Percentiles rank a stretch among this genome's conserved stretches.
Evolutionary conservation across 1,140 invertebrate genomes (phyloP).

Genomic region (Argopecten irradians): DNA sequence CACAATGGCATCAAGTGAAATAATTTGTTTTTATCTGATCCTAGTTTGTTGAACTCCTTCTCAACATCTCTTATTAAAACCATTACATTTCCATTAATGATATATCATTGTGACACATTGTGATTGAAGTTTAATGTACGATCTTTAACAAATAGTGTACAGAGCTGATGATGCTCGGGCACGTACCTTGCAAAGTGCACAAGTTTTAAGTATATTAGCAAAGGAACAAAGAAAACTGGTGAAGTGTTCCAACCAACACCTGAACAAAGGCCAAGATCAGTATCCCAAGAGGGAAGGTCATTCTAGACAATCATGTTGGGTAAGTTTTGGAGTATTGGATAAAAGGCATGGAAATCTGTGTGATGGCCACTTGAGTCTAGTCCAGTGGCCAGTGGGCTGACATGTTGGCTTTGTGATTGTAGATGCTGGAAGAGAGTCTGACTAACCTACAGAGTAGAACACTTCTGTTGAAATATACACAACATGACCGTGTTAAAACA

Average conservation of each 20-base stretch:
- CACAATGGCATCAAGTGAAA: too few relatives aligned
- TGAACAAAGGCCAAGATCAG: neutral
- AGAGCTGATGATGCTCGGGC: neutral
- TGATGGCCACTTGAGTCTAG: neutral
- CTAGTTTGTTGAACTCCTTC: too few relatives aligned
- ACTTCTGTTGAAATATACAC: neutral
- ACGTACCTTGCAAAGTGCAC: neutral
- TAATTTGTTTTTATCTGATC: too few relatives aligned
- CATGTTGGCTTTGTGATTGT: neutral
- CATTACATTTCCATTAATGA: neutral
- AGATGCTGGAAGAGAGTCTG: neutral
- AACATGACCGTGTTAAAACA: neutral
- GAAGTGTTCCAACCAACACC: neutral
- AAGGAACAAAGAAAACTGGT: neutral
- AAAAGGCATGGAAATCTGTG: neutral
- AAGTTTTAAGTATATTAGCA: conserved; percentile 3
- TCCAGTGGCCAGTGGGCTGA: too few relatives aligned
- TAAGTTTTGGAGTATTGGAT: neutral
- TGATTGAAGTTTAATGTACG: neutral
- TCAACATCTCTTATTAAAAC: neutral
- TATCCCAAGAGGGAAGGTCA: neutral
- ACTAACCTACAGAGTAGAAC: neutral
- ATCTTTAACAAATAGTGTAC: neutral
- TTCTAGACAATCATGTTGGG: neutral
- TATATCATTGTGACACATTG: neutral